These are phyloP conservation scores for Lucilia sericata DNA, from an alignment of 1,140 invertebrate genomes.

Conservation along the genomic window DNA sequence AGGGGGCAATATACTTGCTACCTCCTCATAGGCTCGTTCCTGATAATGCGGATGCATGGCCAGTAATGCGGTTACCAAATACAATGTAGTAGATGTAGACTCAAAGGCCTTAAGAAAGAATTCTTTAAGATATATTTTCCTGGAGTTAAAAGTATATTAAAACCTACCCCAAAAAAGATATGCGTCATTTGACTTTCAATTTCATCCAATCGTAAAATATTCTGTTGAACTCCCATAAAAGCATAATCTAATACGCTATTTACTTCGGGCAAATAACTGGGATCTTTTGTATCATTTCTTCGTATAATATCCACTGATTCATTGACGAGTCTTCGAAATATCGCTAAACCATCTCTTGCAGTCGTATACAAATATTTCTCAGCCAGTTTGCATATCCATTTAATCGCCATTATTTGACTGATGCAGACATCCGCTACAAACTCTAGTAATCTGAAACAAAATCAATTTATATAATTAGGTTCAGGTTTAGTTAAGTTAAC, in stretches of 20 bases:
- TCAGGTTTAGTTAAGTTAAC: too few relatives aligned
- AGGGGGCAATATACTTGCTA: constrained; percentile 70
- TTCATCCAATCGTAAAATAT: neutral
- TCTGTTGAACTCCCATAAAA: neutral
- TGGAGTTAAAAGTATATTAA: too few relatives aligned
- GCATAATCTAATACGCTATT: neutral
- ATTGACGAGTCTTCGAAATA: neutral
- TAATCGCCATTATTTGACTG: neutral
- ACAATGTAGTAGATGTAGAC: constrained; percentile 57
- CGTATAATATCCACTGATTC: neutral
- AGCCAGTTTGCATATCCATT: neutral
- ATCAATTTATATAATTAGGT: too few relatives aligned
- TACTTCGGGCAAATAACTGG: neutral
- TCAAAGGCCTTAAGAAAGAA: constrained; percentile 52
- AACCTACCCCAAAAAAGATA: too few relatives aligned
- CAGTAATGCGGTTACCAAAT: constrained; percentile 53
- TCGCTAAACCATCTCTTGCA: neutral
- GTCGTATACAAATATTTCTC: neutral
- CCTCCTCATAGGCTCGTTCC: constrained; percentile 72
- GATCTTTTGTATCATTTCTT: neutral
- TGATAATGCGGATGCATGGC: constrained; percentile 68
- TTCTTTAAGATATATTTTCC: too few relatives aligned
- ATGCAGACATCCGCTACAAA: neutral
- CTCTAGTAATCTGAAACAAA: neutral
- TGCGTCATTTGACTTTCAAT: neutral